A percentile compares a stretch with the other conserved stretches of the same genome.
These are phyloP conservation scores for Fukomys damarensis DNA, from an alignment of 2,113 vertebrate genomes.

Conservation along the genomic window DNA sequence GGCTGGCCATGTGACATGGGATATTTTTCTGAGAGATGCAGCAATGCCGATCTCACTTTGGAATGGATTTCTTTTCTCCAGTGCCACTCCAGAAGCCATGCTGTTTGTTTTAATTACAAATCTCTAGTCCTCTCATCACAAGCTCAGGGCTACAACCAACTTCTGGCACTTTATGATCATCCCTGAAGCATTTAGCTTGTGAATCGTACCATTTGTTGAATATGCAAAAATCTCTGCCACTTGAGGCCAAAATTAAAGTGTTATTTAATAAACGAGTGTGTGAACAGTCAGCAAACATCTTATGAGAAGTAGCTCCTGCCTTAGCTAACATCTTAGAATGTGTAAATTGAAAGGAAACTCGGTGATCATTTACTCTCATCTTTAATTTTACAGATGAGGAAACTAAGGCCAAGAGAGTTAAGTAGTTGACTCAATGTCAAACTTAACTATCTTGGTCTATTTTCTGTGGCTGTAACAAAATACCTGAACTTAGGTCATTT, in stretches of 20 bases:
- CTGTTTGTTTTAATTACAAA: conserved; percentile 70
- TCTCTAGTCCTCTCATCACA: conserved; percentile 62
- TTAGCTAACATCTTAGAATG: conserved; percentile 45
- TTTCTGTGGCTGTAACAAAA: not conserved
- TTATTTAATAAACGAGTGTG: conserved; percentile 67
- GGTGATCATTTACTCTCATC: not conserved
- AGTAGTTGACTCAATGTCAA: not conserved
- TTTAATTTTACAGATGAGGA: conserved; percentile 20
- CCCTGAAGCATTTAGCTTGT: conserved; percentile 64
- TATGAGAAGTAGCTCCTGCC: conserved; percentile 43
- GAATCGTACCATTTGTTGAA: conserved; percentile 70
- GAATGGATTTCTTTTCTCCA: conserved; percentile 62
- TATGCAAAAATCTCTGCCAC: conserved; percentile 52
- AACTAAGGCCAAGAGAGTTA: not conserved
- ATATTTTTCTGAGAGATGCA: conserved; percentile 69
- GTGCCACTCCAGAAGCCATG: conserved; percentile 55
- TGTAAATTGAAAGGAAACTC: conserved; percentile 24
- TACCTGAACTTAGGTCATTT: not conserved
- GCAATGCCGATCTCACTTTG: conserved; percentile 58
- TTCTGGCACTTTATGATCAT: conserved; percentile 62
- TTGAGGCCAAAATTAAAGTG: conserved; percentile 68
- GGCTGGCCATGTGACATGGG: conserved; percentile 32
- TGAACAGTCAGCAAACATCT: conserved; percentile 24
- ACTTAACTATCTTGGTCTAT: not conserved
- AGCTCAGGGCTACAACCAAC: conserved; percentile 38